Evolutionary conservation across 1,140 invertebrate genomes (phyloP), one percentile per base, ranked within the genome.

Genomic region (Drosophila novamexicana): DNA sequence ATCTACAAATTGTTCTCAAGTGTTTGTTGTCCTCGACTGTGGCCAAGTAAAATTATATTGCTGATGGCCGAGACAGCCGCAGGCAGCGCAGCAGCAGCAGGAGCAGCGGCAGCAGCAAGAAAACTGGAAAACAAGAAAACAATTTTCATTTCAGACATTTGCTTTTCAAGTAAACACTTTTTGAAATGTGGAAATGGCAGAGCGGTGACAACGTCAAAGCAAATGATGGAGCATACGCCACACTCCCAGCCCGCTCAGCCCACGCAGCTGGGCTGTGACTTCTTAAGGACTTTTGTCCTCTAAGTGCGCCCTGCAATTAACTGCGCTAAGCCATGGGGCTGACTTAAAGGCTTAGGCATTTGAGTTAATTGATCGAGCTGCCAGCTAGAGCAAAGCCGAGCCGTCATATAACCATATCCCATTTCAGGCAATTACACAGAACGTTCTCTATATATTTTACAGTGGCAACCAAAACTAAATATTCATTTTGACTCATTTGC

Each of bases 401-500:
- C 58, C 42, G 49, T 47, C 50, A 66, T 65, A 58, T 75, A 66
- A 63, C 62, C 79, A 83, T 83, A 88, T 89, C 80, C 72, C 80
- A 89, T 72, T 83, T 89, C 73, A 83, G 76, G 62, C 83, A 89
- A 88, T 88, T 89, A 74, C 42, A 75, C 72, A 59, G 57, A 22
- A 29, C 22, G 22, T 29, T 29, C 79, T 68, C 67, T 77, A 79
- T 58, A 68, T 18, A 71, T 77, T 86, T 69, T 75, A 53, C 32
- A 58, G 29, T n/a, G 40, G 37, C 36, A 34, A 42, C 44, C 22
- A 44, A 9, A 71, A 67, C 83, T 86, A 86, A 83, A 86, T 88
- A 83, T 90, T 90, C 85, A 89, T 89, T 89, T 85, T 89, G 81
- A 89, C 67, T 90, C 84, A 89, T 89, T 90, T 90, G 61, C 77